A percentile compares a stretch with the other conserved stretches of the same genome.
These are phyloP conservation scores for Palythoa grandis DNA, from an alignment of 92 coral and sea anemone genomes.

Conservation along the genomic window DNA sequence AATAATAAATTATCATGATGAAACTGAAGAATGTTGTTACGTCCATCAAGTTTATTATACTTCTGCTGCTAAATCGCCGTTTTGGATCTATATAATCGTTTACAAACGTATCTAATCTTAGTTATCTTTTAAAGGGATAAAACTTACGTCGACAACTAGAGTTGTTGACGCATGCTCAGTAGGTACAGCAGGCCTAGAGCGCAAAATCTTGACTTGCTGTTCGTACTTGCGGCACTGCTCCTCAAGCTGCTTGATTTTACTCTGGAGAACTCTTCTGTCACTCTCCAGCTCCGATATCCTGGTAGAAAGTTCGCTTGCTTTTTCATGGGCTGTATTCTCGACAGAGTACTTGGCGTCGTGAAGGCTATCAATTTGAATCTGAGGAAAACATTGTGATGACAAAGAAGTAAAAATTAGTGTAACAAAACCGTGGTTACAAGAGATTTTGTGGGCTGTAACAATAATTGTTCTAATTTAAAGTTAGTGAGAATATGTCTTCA, in stretches of 20 bases:
- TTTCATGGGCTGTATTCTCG: constrained; percentile 35
- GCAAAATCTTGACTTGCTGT: constrained; percentile 64
- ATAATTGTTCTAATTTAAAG: too few species aligned
- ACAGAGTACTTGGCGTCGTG: constrained; percentile 33
- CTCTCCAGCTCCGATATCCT: constrained; percentile 76
- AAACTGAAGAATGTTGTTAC: too few species aligned
- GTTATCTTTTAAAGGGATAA: too few species aligned
- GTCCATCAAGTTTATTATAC: too few species aligned
- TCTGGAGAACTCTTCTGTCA: constrained; percentile 65
- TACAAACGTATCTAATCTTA: too few species aligned
- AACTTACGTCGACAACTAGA: constrained; percentile 66
- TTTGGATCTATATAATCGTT: too few species aligned
- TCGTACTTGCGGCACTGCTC: constrained; percentile 66
- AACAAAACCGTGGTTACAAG: too few species aligned
- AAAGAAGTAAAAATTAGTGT: neutral
- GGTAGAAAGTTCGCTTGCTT: constrained; percentile 16
- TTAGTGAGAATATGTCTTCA: too few species aligned
- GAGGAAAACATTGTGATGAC: neutral
- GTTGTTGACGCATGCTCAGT: constrained; percentile 90
- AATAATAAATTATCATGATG: too few species aligned
- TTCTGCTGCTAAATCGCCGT: too few species aligned
- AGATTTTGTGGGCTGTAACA: neutral
- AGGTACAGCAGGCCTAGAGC: constrained; percentile 58
- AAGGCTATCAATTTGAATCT: constrained; percentile 38
- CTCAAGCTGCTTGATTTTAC: constrained; percentile 65